Base-by-base conservation (phyloP, 2,797 vertebrate genomes). In the Myiotriccus ornatus region DNA sequence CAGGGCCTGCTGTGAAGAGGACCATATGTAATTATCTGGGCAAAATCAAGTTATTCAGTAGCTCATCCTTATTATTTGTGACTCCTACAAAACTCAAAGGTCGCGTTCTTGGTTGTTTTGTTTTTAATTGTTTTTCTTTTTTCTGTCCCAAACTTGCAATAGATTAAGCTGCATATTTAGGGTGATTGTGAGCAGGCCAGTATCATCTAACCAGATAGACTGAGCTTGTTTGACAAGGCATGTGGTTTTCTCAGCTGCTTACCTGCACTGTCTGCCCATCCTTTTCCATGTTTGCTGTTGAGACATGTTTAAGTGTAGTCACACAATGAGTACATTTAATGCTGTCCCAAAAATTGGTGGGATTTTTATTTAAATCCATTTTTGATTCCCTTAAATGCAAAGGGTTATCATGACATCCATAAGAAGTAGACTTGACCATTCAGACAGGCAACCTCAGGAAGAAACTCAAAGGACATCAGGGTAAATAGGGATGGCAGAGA, bases 141-240 rank as follows among this genome's bases (percentile, higher is more conserved):
- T 18, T 34, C 77, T 73, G 64, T 87, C 44, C 37, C 52, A 82
- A 92, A 67, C 39, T 70, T 67, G 44, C 52, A 89, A 37, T 41
- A 70, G 84, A 52, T 83, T 88, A 91, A 87, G 49, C 75, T 91
- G 75, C 76, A 44, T 76, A 18, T 93, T 94, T 80, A 70, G 56
- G 56, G 34, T 85, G 80, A 85, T 57, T 93, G 71, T 63, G 82
- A 85, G 37, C 75, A 80, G 84, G 59, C 27, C 50, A 34, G 56
- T 76, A 47, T 70, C 56, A n/a, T 52, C 63, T 74, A 52, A 63
- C 41, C 23, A 27, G 59, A 67, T 14, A 67, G 74, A 37, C 13
- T 63, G 78, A 93, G 44, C 60, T 92, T 77, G 34, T 87, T 87
- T 87, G 47, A 70, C 14, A 67, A 57, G 47, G 27, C 74, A 24